Evolutionary conservation across 1,140 invertebrate genomes (phyloP), one percentile per base, ranked within the genome.

Genomic region (Planococcus citri): DNA sequence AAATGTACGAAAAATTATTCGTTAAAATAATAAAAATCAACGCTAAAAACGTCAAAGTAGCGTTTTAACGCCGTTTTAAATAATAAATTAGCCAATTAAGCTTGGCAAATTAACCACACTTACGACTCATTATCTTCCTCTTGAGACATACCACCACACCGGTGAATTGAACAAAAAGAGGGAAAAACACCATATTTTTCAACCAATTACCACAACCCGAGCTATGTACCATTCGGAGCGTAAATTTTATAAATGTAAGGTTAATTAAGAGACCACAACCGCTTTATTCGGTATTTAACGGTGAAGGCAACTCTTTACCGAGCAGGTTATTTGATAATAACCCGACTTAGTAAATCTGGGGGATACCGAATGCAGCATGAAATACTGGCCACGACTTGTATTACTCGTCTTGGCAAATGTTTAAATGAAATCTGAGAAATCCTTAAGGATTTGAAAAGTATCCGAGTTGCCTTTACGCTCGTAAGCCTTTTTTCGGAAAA

Each of bases 341-440:
- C 41, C 29, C 12, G 17, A 51, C 12, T 51, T 51, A n/a, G n/a
- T n/a, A 51, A 51, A 51, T 51, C 41, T 20, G 6, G 12, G 41
- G 4, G 4, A 51, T 17, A 9, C 17, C 41, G n/a, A n/a, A n/a
- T 51, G 41, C 6, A 51, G 41, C 41, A 20, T 51, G 17, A 51
- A 9, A 51, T 20, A 51, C 41, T 51, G 41, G 41, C 12, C n/a
- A 51, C 41, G n/a, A n/a, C n/a, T 20, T 9, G 41, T 51, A 51
- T 51, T 51, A 51, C 2, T 9, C 41, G 17, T 51, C 41, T 51
- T 51, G 6, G 41, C 41, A 51, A 51, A 51, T 4, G 41, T 51
- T 51, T 51, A 51, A 51, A 51, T 51, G 41, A 51, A 51, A 51
- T 51, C 41, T 51, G 41, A 51, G 41, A 51, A 51, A 51, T 2